Evolutionary conservation across 1,140 invertebrate species (phyloP).

Genomic region (Colletes gigas): DNA sequence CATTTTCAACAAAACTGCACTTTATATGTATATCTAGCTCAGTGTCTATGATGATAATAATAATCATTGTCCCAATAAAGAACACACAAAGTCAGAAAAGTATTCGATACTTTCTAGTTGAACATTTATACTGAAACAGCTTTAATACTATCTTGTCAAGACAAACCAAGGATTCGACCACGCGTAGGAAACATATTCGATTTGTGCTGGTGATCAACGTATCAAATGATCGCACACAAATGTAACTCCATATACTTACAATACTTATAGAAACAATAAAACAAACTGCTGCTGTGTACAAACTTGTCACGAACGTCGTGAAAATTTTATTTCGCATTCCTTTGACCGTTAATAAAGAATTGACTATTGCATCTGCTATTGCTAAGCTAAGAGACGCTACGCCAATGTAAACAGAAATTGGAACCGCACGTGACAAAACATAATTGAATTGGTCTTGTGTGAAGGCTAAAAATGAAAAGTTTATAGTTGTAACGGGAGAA

Average conservation of each 20-base stretch:
- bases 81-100: too few relatives aligned
- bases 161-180: too few relatives aligned
- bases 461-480: slow-evolving; percentile 82
- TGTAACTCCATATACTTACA: slow-evolving; percentile 79
- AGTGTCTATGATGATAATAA: too few relatives aligned
- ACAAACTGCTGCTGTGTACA: slow-evolving; percentile 83
- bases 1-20: too few relatives aligned
- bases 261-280: slow-evolving; percentile 85
- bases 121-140: too few relatives aligned
- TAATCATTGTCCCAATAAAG: too few relatives aligned
- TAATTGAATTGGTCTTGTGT: slow-evolving; percentile 82
- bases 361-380: slow-evolving; percentile 78
- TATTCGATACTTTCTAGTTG: too few relatives aligned
- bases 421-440: slow-evolving; percentile 75
- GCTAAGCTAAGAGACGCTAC: slow-evolving; percentile 82
- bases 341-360: slow-evolving; percentile 78
- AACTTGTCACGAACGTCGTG: slow-evolving; percentile 80
- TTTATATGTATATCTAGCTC: too few relatives aligned
- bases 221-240: not conserved
- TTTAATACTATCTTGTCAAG: too few relatives aligned
- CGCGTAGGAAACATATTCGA: too few relatives aligned
- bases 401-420: slow-evolving; percentile 81
- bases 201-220: too few relatives aligned
- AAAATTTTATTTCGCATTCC: slow-evolving; percentile 81
- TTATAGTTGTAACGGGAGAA: slow-evolving; percentile 19